Evolutionary conservation across 2,888 invertebrate species (phyloP), one percentile per base, ranked within the genome.

Genomic region (Tipula lateralis): DNA sequence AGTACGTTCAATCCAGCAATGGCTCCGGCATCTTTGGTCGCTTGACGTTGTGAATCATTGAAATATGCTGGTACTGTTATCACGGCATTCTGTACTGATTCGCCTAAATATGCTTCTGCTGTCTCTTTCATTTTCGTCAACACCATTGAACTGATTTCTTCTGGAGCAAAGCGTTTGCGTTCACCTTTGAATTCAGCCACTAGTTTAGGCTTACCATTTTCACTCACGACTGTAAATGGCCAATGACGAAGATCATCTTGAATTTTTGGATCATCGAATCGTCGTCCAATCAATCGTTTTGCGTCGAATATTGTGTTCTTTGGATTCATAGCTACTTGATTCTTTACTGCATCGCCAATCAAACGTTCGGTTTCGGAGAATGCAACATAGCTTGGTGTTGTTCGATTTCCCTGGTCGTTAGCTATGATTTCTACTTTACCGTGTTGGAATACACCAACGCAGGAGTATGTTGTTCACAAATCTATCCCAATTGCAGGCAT

Each of bases 191-290:
- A 97, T 86, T 94, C 91, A 84, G 97, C 96, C 91, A 95, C 92
- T 87, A 96, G 95, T 91, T 95, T 96, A 87, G 96, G 96, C 91
- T 96, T 96, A 85, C 95, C 94, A 86, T 93, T 94, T 89, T 94
- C 95, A 89, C 93, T 95, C 89, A 95, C 91, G 9, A 97, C 97
- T 89, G 95, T 96, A 89, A 98, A 98, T 84, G 98, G 98, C 95
- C 97, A 98, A 91, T 96, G 96, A 91, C 98, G 97, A 94, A 98
- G 95, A 90, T 99, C 98, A 86, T 94, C 93, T 91, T 99, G 99
- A 85, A 99, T 97, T n/a, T 96, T 94, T 84, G 93, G 91, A 91
- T 98, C 97, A 87, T 95, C 95, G 90, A 96, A 99, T 88, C 96
- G 95, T 88, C 98, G 95, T 86, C 98, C 98, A 91, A 98, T 98